These are phyloP conservation scores for Coelinius sp. DNA, from an alignment of 2,888 invertebrate species.

Conservation along the genomic window DNA sequence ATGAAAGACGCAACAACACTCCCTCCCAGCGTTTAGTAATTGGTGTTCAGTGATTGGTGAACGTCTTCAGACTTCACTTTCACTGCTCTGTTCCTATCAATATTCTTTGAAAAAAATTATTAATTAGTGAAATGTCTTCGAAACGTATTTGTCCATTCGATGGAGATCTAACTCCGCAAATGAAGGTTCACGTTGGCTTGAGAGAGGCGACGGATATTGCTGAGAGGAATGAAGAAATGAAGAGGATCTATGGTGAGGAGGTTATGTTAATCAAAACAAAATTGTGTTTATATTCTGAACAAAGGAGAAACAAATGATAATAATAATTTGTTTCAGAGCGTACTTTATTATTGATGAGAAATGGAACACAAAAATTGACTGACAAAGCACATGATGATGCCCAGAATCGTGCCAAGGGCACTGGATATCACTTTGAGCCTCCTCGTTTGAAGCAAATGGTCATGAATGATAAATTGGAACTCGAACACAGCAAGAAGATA, in stretches of 20 bases:
- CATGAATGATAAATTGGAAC: conserved; percentile 54
- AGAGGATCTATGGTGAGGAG: conserved; percentile 60
- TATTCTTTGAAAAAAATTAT: background rate
- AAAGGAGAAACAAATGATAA: background rate
- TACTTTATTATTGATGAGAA: conserved; percentile 57
- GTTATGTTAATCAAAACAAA: conserved; percentile 41
- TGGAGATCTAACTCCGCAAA: conserved; percentile 57
- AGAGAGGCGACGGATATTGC: conserved; percentile 59
- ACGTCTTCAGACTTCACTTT: background rate
- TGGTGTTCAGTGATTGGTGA: background rate
- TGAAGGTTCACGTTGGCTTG: conserved; percentile 60
- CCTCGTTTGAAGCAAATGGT: conserved; percentile 56
- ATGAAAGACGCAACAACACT: no score
- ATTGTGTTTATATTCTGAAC: background rate
- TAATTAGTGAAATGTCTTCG: conserved; percentile 23
- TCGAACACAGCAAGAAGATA: conserved; percentile 49
- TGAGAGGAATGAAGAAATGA: conserved; percentile 57
- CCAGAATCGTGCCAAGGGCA: conserved; percentile 4
- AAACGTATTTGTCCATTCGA: conserved; percentile 62
- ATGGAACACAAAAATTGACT: conserved; percentile 45
- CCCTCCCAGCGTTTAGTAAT: background rate
- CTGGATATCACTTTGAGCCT: conserved; percentile 34
- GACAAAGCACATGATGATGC: background rate
- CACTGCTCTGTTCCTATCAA: background rate
- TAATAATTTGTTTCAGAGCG: conserved; percentile 48